phyloP scores from a whole-genome alignment of 2,888 invertebrate genomes.

The Drosophila fulvimacula region DNA sequence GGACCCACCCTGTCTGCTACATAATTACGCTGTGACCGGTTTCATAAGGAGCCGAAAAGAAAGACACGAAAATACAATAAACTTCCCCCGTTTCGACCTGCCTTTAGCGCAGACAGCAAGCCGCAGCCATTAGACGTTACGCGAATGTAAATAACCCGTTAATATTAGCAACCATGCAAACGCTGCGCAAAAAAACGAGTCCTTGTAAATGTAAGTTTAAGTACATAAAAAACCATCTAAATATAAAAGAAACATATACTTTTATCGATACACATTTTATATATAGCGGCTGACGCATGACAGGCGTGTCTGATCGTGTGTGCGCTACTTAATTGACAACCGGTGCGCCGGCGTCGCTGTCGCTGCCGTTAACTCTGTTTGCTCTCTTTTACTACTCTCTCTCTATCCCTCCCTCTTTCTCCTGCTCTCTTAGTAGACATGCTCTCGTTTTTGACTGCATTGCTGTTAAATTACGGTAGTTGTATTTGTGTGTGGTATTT shows the following conservation, averaged over 20 bases:
- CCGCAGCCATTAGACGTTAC: conserved; percentile 69
- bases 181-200: conserved; percentile 96
- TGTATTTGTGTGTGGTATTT: background rate
- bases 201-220: conserved; percentile 95
- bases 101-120: conserved; percentile 34
- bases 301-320: conserved; percentile 38
- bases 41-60: conserved; percentile 5
- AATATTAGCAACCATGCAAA: conserved; percentile 89
- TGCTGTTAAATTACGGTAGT: background rate
- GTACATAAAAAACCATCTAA: background rate
- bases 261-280: conserved; percentile 44
- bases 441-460: background rate
- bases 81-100: conserved; percentile 20
- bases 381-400: background rate
- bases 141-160: conserved; percentile 78
- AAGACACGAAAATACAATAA: conserved; percentile 12
- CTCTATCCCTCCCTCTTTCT: background rate
- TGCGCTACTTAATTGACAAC: conserved; percentile 46
- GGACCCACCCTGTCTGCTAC: conserved; percentile 30
- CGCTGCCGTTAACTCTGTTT: background rate
- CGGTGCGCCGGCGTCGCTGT: conserved; percentile 72
- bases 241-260: background rate
- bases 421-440: background rate
- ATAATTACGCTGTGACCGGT: conserved; percentile 39
- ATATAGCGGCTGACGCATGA: conserved; percentile 34